Evolutionary conservation across 2,888 invertebrate genomes (phyloP).

Genomic region (Halictus ligatus): DNA sequence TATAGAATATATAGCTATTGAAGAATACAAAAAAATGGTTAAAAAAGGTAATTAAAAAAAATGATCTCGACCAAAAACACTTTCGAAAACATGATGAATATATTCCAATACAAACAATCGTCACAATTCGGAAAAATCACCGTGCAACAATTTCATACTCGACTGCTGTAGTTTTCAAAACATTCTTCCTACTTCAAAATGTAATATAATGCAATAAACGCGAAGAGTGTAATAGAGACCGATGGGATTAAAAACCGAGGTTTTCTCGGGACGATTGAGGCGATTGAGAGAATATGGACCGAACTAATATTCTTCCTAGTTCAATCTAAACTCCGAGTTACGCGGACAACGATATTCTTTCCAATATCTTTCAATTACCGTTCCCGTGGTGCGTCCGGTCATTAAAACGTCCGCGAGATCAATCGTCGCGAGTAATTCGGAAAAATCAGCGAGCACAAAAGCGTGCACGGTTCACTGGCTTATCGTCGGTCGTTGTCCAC

Average conservation of each 20-base stretch:
- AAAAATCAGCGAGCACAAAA: constrained; percentile 44
- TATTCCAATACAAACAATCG: too few relatives aligned
- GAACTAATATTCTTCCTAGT: background rate
- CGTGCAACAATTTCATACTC: too few relatives aligned
- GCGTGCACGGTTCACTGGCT: constrained; percentile 38
- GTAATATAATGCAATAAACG: background rate
- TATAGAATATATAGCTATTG: too few relatives aligned
- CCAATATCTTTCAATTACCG: background rate
- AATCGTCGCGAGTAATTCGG: constrained; percentile 11
- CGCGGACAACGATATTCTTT: background rate
- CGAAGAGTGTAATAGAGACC: too few relatives aligned
- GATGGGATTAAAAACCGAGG: too few relatives aligned
- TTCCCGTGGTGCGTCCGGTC: background rate
- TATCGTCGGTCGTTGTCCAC: constrained; percentile 40
- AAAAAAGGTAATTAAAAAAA: too few relatives aligned
- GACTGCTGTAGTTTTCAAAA: background rate
- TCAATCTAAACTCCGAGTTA: background rate
- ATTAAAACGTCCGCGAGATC: background rate
- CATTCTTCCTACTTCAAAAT: background rate
- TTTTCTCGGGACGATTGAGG: background rate
- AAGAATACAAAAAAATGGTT: too few relatives aligned
- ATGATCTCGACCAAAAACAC: too few relatives aligned
- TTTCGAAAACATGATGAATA: too few relatives aligned
- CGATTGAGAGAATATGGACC: background rate
- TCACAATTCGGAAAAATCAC: too few relatives aligned